Evolutionary conservation across 2,888 invertebrate genomes (phyloP).

Genomic region (Dione vanillae): DNA sequence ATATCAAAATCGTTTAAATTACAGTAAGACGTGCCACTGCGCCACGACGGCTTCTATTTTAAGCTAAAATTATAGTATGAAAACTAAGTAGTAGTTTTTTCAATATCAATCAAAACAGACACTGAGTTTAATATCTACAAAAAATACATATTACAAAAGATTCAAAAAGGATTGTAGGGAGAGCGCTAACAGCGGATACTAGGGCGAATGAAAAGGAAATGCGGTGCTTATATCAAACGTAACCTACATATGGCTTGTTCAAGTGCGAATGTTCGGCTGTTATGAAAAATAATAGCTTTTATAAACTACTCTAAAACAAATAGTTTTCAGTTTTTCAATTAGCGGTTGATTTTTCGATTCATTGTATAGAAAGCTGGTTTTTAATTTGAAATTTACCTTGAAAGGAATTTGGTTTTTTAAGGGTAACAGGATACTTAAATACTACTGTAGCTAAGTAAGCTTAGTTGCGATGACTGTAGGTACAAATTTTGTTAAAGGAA

Average conservation of each 20-base stretch:
- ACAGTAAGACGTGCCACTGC: too few species aligned
- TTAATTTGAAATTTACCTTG: neutral
- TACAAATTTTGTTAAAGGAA: neutral
- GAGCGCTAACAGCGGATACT: conserved; percentile 35
- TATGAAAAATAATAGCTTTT: neutral
- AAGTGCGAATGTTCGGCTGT: neutral
- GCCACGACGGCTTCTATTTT: too few species aligned
- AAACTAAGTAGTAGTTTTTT: neutral
- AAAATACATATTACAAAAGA: conserved; percentile 17
- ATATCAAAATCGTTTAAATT: too few species aligned
- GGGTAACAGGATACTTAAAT: neutral
- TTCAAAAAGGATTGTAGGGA: neutral
- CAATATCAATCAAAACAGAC: neutral
- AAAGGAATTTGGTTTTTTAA: neutral
- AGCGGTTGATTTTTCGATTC: neutral
- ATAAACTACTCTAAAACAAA: neutral
- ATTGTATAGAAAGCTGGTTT: neutral
- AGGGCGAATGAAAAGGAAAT: conserved; percentile 32
- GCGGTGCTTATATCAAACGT: conserved; percentile 32
- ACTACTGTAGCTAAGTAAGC: neutral
- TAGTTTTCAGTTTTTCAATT: neutral
- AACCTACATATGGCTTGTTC: conserved; percentile 28
- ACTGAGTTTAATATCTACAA: conserved; percentile 8
- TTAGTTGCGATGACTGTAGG: neutral
- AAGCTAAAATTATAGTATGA: neutral